These are phyloP conservation scores for Parapristionchus giblindavisi DNA, from an alignment of 2,888 invertebrate genomes.

Conservation along the genomic window DNA sequence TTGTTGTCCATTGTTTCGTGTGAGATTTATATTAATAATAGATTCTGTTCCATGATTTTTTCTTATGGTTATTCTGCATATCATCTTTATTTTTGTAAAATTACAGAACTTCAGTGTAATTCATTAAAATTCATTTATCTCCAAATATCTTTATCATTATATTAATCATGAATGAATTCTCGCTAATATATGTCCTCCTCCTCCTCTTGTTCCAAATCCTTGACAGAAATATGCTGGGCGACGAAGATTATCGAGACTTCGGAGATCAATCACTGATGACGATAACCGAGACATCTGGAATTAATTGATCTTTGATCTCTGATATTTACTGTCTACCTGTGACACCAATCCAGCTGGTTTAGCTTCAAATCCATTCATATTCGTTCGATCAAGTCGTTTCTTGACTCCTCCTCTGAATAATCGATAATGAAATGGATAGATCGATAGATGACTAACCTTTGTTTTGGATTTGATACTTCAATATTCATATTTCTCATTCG, in stretches of 20 bases:
- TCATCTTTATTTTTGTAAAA: no score
- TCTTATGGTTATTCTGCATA: not conserved
- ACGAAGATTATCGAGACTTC: constrained; percentile 40
- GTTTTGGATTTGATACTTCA: constrained; percentile 6
- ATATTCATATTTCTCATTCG: not conserved
- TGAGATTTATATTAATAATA: no score
- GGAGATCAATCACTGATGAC: constrained; percentile 42
- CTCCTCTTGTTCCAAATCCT: constrained; percentile 41
- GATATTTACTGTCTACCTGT: not conserved
- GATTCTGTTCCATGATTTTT: not conserved
- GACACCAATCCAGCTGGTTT: not conserved
- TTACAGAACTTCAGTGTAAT: no score
- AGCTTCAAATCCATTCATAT: not conserved
- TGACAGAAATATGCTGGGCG: constrained; percentile 45
- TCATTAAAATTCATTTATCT: no score
- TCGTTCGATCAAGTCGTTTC: constrained; percentile 39
- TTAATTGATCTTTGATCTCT: not conserved
- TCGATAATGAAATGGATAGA: not conserved
- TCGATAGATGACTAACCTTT: not conserved
- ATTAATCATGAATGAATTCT: no score
- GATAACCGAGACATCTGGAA: constrained; percentile 36
- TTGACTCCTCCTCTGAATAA: constrained; percentile 42
- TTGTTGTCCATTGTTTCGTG: no score
- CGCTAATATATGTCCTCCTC: constrained; percentile 41
- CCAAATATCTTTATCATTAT: no score